A percentile compares a stretch with the other conserved stretches of the same genome.
Conservation (phyloP, 1,140 invertebrate species). For the Pemphigus obesinymphae region DNA sequence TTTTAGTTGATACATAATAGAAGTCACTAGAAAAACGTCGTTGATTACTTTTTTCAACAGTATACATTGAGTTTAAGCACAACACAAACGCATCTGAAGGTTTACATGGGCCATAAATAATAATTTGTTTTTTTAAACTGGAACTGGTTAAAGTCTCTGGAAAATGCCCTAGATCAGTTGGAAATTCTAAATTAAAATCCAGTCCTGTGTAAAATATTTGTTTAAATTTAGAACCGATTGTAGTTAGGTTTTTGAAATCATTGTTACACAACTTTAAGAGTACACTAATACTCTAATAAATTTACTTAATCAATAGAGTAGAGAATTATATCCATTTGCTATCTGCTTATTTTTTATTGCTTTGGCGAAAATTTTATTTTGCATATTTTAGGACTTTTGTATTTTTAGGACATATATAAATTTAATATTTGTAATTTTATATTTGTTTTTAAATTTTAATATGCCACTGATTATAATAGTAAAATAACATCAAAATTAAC, state of each 20-base stretch:
- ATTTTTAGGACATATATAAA: too few relatives aligned
- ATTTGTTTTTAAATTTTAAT: too few relatives aligned
- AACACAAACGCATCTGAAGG: neutral
- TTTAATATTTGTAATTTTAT: too few relatives aligned
- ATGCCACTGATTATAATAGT: too few relatives aligned
- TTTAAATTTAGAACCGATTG: neutral
- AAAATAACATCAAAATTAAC: too few relatives aligned
- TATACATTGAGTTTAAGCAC: neutral
- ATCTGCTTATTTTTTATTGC: too few relatives aligned
- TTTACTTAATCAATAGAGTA: too few relatives aligned
- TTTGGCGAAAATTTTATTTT: too few relatives aligned
- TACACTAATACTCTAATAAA: too few relatives aligned
- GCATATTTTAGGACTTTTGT: too few relatives aligned
- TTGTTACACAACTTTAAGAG: too few relatives aligned
- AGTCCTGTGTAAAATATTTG: neutral
- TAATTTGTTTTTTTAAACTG: constrained; percentile 5
- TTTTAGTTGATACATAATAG: neutral
- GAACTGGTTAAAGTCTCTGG: neutral
- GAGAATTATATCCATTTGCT: too few relatives aligned
- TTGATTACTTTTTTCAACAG: neutral
- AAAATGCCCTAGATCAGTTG: neutral
- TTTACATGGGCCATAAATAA: neutral
- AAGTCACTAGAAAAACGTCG: neutral
- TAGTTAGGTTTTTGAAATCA: neutral
- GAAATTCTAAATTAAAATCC: neutral